Evolutionary conservation across 2,113 vertebrate species (phyloP), one percentile per base, ranked within the genome.

Genomic region (Pavo muticus): DNA sequence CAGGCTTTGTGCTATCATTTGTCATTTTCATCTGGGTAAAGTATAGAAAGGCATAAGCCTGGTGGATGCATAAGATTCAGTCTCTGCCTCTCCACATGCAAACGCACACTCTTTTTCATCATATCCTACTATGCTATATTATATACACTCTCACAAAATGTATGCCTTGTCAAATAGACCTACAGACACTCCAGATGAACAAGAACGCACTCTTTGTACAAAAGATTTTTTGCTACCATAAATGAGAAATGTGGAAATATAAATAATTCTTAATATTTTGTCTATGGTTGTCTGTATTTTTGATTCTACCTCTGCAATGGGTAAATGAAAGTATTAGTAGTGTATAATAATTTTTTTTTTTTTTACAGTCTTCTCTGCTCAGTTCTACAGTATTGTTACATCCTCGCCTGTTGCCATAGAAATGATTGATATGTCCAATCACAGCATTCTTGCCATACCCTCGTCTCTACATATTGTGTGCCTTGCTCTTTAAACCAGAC

Each of bases 361-460:
- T 78, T 77, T 30, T 64, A 17, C 65, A 78, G 35, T 84, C 67
- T 93, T 40, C 48, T 92, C 87, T 87, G 65, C 54, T 90, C 67
- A 14, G 32, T 90, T 92, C 76, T 82, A 63, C 1, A 8, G 42
- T 45, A 91, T 64, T 90, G 61, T 90, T 93, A 76, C 48, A 90
- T 54, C n/a, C 83, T 91, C 5, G 44, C 76, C 88, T 82, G 94
- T 97, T 95, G 94, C 94, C 92, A 96, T 95, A 97, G 96, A 95
- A 96, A 96, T 95, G 48, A 96, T 93, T 95, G 93, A 87, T 94
- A 88, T 67, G 67, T 61, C 86, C 61, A 95, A 59, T 84, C 88
- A 82, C 56, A 20, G 14, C 37, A 84, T 94, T 95, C 67, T 82
- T 91, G 77, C 73, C 61, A 79, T 91, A 90, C 24, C 37, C 45